Conservation (phyloP, 2,888 invertebrate genomes). For the Cabera pusaria region DNA sequence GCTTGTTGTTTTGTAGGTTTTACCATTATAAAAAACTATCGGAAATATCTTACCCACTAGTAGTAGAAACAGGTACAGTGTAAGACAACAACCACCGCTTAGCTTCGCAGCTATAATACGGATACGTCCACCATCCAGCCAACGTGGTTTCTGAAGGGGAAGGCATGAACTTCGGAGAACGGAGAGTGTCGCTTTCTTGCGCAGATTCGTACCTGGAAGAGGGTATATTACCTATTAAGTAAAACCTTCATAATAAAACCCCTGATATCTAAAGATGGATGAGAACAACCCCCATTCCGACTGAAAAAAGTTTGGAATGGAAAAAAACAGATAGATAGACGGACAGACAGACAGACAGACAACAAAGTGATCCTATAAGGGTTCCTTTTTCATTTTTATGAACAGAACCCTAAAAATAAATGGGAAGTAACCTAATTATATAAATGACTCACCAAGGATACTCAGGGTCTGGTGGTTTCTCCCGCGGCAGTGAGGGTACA, state of each 20-base stretch:
- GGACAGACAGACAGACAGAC: too few relatives aligned
- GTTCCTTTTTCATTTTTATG: too few relatives aligned
- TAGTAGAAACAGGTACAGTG: constrained; percentile 84
- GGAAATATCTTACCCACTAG: constrained; percentile 55
- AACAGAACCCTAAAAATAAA: too few relatives aligned
- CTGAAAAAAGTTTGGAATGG: too few relatives aligned
- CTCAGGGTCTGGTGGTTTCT: constrained; percentile 86
- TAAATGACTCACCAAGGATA: constrained; percentile 90
- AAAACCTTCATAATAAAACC: too few relatives aligned
- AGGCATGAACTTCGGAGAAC: constrained; percentile 88
- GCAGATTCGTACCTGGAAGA: constrained; percentile 85
- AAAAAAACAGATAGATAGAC: too few relatives aligned
- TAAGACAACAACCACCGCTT: constrained; percentile 93
- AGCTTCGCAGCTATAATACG: constrained; percentile 92
- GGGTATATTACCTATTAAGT: too few relatives aligned
- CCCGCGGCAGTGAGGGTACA: constrained; percentile 78
- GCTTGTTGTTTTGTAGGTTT: too few relatives aligned
- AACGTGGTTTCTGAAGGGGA: constrained; percentile 84
- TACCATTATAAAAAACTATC: neutral
- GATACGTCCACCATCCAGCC: constrained; percentile 94
- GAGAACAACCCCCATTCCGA: too few relatives aligned
- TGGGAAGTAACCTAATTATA: too few relatives aligned
- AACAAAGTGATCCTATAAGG: too few relatives aligned
- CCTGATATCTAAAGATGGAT: too few relatives aligned
- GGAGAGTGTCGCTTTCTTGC: constrained; percentile 82